phyloP scores from a whole-genome alignment of 2,797 vertebrate species.

The Chromobotia macracanthus region DNA sequence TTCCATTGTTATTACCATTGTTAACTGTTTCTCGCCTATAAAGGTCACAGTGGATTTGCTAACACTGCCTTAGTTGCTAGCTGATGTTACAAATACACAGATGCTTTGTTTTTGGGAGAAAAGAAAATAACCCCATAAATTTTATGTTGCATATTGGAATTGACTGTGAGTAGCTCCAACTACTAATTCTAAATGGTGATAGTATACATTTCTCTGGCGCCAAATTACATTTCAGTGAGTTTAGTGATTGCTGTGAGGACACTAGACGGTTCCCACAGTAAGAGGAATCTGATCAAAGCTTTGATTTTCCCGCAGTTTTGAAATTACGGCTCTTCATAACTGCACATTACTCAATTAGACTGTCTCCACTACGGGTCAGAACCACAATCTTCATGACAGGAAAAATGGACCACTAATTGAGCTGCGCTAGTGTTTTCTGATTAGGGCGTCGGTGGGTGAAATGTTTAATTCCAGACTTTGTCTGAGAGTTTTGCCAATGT shows the following conservation, averaged over 20 bases:
- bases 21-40: constrained; percentile 1
- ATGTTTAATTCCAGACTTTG: constrained; percentile 72
- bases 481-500: constrained; percentile 62
- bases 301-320: constrained; percentile 60
- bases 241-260: constrained; percentile 61
- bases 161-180: not conserved
- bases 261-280: constrained; percentile 57
- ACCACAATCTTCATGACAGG: constrained; percentile 69
- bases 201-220: constrained; percentile 59
- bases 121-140: not conserved
- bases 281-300: constrained; percentile 69
- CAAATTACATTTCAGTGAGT: constrained; percentile 66
- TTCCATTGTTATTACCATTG: constrained; percentile 35
- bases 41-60: not conserved
- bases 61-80: not conserved
- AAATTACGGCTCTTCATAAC: constrained; percentile 68
- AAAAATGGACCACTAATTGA: constrained; percentile 68
- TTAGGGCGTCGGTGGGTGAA: constrained; percentile 66
- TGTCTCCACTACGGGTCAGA: constrained; percentile 65
- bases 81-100: not conserved
- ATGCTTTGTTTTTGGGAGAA: not conserved
- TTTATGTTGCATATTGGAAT: constrained; percentile 21
- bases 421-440: constrained; percentile 67
- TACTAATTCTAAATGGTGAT: constrained; percentile 14
- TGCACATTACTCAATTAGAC: constrained; percentile 54